Evolutionary conservation across 2,113 vertebrate species (phyloP).

Genomic region (Argyrosomus japonicus): DNA sequence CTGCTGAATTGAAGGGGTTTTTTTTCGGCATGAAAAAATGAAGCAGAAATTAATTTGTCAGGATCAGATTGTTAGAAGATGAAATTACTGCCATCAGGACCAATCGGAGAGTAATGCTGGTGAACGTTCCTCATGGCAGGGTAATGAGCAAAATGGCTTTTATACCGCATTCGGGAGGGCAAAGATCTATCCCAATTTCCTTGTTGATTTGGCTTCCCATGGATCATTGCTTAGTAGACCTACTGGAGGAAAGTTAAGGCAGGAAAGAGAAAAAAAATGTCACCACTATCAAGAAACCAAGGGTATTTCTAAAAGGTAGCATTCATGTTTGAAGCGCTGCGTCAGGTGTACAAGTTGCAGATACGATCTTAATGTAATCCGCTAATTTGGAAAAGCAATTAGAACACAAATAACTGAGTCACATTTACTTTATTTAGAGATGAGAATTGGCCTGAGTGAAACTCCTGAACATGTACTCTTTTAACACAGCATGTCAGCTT

Average conservation of each 20-base stretch:
- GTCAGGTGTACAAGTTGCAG: slow-evolving; percentile 33
- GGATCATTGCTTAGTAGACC: slow-evolving; percentile 67
- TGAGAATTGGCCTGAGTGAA: slow-evolving; percentile 32
- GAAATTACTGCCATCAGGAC: slow-evolving; percentile 81
- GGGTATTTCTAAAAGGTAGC: slow-evolving; percentile 60
- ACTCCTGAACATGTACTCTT: slow-evolving; percentile 11
- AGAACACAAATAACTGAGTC: slow-evolving; percentile 60
- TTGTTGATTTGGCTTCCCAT: slow-evolving; percentile 72
- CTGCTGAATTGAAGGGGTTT: slow-evolving; percentile 17
- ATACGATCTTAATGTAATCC: slow-evolving; percentile 68
- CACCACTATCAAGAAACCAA: slow-evolving; percentile 54
- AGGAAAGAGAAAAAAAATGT: slow-evolving; percentile 32
- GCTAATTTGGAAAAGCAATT: slow-evolving; percentile 64
- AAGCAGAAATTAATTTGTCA: slow-evolving; percentile 77
- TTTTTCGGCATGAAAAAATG: slow-evolving; percentile 30
- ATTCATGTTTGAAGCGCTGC: slow-evolving; percentile 45
- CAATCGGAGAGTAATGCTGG: slow-evolving; percentile 78
- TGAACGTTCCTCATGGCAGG: slow-evolving; percentile 65
- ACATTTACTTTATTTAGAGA: slow-evolving; percentile 59
- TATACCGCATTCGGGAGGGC: slow-evolving; percentile 63
- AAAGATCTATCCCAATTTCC: slow-evolving; percentile 76
- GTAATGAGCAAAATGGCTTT: slow-evolving; percentile 77
- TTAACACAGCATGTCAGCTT: slow-evolving; percentile 35
- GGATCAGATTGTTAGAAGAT: slow-evolving; percentile 77
- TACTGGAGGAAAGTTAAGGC: slow-evolving; percentile 53